Base-by-base conservation (phyloP, 2,797 vertebrate genomes). In the Pangasius djambal region DNA sequence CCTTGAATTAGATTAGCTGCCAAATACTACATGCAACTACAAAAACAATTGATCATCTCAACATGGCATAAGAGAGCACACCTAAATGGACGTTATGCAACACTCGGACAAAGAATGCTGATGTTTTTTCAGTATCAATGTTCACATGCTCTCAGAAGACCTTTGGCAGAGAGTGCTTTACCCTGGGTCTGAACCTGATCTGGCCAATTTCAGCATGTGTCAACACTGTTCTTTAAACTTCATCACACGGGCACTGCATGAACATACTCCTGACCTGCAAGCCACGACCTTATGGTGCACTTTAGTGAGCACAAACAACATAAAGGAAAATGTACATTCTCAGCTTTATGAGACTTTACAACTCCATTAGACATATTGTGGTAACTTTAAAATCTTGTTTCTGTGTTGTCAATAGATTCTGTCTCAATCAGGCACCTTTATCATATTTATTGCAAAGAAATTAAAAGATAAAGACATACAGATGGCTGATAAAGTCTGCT, bases 221-320 rank as follows among this genome's bases (percentile, higher is more conserved):
- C 78, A 57, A 28, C 40, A 82, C 16, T 81, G 48, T 18, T 69
- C n/a, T 87, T 63, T 83, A 88, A 44, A 61, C 22, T 50, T 16
- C 28, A 28, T 72, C 87, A 88, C 25, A 70, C 28, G 15, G 16
- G 10, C 28, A 16, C 87, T 74, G 78, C 67, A 74, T 63, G 87
- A 74, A 72, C 65, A 61, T 13, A 5, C 13, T 13, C 6, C 65
- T 48, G 34, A 37, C 34, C 31, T 67, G 37, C 20, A 34, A 75
- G 55, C 1, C 9, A 31, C 8, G 3, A n/a, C 40, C 4, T 55
- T 70, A 31, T 57, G 15, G n/a, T 81, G 48, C 28, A 18, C 50
- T 55, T 16, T 16, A 48, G 22, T 28, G 22, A 48, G 44, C 8
- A 28, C 40, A 75, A 48, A 3, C 1, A 28, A 40, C 16, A 48